Evolutionary conservation across 2,797 vertebrate species (phyloP).

Genomic region (Acanthurus lineatus): DNA sequence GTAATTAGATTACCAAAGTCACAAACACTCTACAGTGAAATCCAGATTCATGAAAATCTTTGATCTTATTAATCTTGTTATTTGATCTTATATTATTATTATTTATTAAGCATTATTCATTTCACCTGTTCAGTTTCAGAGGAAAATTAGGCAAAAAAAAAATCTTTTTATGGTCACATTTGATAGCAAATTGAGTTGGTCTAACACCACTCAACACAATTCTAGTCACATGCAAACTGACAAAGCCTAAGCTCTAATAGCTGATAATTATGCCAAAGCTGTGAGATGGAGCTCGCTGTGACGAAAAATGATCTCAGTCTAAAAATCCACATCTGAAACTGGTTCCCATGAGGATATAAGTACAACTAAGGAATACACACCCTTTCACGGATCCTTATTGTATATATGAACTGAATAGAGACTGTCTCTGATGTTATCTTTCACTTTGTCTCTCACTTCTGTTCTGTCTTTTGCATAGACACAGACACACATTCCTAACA

Average conservation of each 20-base stretch:
- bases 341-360: background rate
- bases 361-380: background rate
- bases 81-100: too few relatives aligned
- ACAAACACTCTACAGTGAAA: background rate
- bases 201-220: background rate
- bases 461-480: conserved; percentile 8
- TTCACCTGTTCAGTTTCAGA: too few relatives aligned
- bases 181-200: background rate
- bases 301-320: conserved; percentile 1
- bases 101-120: background rate
- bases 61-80: background rate
- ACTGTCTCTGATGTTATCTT: conserved; percentile 8
- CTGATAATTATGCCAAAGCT: conserved; percentile 2
- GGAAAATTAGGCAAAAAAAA: background rate
- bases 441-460: conserved; percentile 1
- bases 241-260: conserved; percentile 1
- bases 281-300: conserved; percentile 7
- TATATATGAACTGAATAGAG: background rate
- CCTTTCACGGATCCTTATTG: background rate
- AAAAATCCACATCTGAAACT: background rate
- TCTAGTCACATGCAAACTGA: background rate
- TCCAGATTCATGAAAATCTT: background rate
- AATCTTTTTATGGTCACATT: background rate
- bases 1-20: background rate
- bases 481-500: conserved; percentile 18